Evolutionary conservation across 2,888 invertebrate species (phyloP), one percentile per base, ranked within the genome.

Genomic region (Eustalomyia histrio): DNA sequence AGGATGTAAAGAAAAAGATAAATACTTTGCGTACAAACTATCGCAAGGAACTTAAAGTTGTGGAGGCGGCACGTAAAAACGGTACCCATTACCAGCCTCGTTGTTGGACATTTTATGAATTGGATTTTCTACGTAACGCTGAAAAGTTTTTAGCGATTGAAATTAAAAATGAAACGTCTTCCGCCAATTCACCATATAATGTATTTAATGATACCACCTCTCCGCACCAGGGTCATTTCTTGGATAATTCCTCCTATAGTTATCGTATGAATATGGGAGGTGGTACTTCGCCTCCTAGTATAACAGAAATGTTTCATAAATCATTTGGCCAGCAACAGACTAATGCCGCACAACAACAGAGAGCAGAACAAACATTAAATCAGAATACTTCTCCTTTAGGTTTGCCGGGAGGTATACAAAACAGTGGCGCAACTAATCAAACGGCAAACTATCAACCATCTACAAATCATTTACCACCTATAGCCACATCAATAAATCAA

Each of bases 1-100:
- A 89, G 74, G 89, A 89, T 76, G 89, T 89, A 0, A 89, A 89
- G 72, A 90, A 89, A 74, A 89, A 89, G 80, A 90, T 89, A 35
- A 89, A 90, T 72, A 89, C 89, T 0, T 79, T 89, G 80, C 85
- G 89, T 9, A 89, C 90, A 2, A 89, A 89, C 29, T 89, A 90
- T 35, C 88, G 89, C 29, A 89, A 89, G 75, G 89, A 90, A 53
- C 80, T 89, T 3, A 90, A 90, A 88, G 87, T 88, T 0, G 88
- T 89, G 16, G 88, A 88, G 81, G 86, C 86, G 24, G 87, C 89
- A 0, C 85, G 88, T 63, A 84, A 88, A 2, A 82, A 88, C 10
- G 88, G 89, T 0, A 86, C 69, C 4, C 73, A 86, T 35, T 89
- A 88, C 71, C 87, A 87, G n/a, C 88, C 88, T 1, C 87, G 89